Evolutionary conservation across 2,113 vertebrate genomes (phyloP), one percentile per base, ranked within the genome.

Genomic region (Tyrannus savana): DNA sequence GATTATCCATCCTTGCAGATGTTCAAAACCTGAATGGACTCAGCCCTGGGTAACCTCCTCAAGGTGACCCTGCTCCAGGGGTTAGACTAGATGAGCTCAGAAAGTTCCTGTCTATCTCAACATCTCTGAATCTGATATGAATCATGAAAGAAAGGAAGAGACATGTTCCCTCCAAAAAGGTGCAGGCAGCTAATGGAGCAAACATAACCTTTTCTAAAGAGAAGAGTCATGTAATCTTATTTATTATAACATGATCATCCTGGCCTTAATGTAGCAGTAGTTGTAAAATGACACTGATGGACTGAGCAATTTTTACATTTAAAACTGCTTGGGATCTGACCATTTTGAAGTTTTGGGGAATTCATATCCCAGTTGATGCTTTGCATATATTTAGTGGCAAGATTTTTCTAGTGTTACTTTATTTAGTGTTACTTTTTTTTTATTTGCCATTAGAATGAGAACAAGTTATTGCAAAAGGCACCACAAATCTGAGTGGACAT

Each of bases 1-100:
- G 46, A 60, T 21, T 46, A 8, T 80, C 37, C 7, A 30, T 49
- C 21, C 47, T 39, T 86, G 56, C 23, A 83, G 31, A 60, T 9
- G 12, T 50, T 63, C 7, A 50, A 83, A 83, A 72, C 6, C 8
- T 47, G 13, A 31, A 3, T 55, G 27, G 33, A 68, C 7, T 46
- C 12, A 74, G 21, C 7, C 14, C 14, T 27, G 27, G 31, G 22
- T 24, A 90, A 75, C 37, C 27, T 80, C n/a, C 8, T 89, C 0
- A 0, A 79, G 58, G n/a, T 63, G 22, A 72, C 6, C 7, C 37
- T 49, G 42, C 31, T 81, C 50, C 6, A 19, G 14, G 0, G 0
- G 7, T 17, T 63, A 24, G 37, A 75, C 25, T 17, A 59, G 39
- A 41, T 28, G 22, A 67, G 33, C 47, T 75, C 37, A 64, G 60